Evolutionary conservation across 1,140 invertebrate species (phyloP).

Genomic region (Orchesella cincta): DNA sequence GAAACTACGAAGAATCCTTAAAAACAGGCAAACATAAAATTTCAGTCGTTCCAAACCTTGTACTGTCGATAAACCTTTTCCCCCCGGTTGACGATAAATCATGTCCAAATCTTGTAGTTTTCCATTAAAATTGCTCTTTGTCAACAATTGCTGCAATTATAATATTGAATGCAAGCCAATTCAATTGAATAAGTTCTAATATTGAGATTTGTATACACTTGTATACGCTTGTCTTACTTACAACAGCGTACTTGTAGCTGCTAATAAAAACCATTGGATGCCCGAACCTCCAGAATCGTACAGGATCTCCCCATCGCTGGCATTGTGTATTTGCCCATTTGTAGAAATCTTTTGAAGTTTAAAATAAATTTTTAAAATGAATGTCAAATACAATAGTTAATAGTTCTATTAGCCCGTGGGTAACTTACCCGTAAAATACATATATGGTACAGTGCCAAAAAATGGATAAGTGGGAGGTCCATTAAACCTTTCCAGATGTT

Average conservation of each 20-base stretch:
- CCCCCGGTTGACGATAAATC: background rate
- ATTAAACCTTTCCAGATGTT: background rate
- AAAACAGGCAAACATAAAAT: too few relatives aligned
- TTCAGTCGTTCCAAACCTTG: too few relatives aligned
- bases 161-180: background rate
- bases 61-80: background rate
- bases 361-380: too few relatives aligned
- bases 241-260: background rate
- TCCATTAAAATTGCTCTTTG: slow-evolving; percentile 1
- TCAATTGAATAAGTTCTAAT: background rate
- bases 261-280: background rate
- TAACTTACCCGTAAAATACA: background rate
- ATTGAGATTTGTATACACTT: too few relatives aligned
- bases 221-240: background rate
- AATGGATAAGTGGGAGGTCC: background rate
- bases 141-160: background rate
- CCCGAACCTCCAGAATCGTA: background rate
- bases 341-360: slow-evolving; percentile 23
- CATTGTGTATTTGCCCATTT: background rate
- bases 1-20: too few relatives aligned
- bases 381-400: background rate
- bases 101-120: slow-evolving; percentile 5
- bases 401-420: background rate
- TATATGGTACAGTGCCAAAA: background rate
- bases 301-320: slow-evolving; percentile 13